These are phyloP conservation scores for Neotragus moschatus DNA, from an alignment of 2,113 vertebrate genomes.

Conservation along the genomic window DNA sequence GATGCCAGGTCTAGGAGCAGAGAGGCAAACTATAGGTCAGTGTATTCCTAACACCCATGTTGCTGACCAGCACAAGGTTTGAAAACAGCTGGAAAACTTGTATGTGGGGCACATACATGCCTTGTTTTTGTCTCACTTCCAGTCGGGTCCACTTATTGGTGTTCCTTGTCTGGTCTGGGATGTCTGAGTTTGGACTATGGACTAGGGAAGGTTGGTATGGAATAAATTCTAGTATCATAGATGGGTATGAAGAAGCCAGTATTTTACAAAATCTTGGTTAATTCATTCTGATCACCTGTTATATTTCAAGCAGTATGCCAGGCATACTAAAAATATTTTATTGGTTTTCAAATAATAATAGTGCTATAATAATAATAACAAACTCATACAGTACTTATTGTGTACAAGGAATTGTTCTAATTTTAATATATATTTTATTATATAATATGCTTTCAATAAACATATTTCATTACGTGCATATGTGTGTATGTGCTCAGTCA, in stretches of 20 bases:
- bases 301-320: not conserved
- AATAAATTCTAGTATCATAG: not conserved
- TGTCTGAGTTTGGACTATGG: not conserved
- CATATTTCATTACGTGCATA: not conserved
- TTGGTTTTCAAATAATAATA: not conserved
- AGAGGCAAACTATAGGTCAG: not conserved
- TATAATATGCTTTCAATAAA: not conserved
- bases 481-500: not conserved
- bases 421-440: not conserved
- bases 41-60: not conserved
- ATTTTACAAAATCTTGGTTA: not conserved
- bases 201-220: not conserved
- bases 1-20: not conserved
- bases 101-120: accelerated
- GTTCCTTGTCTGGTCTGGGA: not conserved
- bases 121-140: not conserved
- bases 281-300: not conserved
- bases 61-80: not conserved
- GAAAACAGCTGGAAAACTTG: too few species aligned
- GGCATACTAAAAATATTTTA: not conserved
- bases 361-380: not conserved
- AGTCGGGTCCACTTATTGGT: not conserved
- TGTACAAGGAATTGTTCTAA: not conserved
- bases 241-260: not conserved
- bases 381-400: not conserved